Conservation (phyloP, 2,113 vertebrate species). For the Capra hircus region DNA sequence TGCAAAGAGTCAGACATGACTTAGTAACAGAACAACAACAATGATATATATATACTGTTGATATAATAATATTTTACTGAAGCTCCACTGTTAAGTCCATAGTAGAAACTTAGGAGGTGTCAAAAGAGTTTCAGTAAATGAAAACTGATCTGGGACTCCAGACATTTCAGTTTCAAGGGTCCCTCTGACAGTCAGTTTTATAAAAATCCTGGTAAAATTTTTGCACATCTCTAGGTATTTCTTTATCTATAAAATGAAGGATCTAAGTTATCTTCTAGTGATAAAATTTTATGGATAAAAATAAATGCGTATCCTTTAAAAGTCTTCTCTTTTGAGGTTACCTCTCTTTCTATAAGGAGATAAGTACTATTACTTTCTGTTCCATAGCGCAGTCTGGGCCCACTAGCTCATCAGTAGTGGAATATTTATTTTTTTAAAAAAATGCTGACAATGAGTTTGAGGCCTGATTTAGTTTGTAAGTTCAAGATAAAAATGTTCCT, state of each 20-base stretch:
- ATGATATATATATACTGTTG: neutral
- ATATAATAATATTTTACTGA: neutral
- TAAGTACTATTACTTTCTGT: neutral
- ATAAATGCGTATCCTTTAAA: neutral
- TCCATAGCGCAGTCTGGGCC: neutral
- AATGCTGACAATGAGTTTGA: neutral
- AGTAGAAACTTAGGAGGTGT: neutral
- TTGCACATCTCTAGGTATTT: neutral
- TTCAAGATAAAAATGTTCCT: slow-evolving; percentile 22
- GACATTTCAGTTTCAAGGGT: neutral
- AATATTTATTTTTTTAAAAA: neutral
- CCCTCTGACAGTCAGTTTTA: neutral
- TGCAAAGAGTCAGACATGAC: neutral
- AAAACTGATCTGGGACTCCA: neutral
- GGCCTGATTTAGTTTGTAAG: neutral
- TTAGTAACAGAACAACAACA: neutral
- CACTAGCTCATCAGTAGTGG: neutral
- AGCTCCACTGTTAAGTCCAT: neutral
- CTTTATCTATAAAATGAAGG: neutral
- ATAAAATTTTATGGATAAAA: neutral
- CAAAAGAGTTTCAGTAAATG: neutral
- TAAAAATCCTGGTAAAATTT: accelerated
- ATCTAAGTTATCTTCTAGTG: neutral
- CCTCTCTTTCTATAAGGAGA: neutral
- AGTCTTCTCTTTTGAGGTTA: neutral